Evolutionary conservation across 92 coral and sea anemone genomes (phyloP).

Genomic region (Pocillopora grandis): DNA sequence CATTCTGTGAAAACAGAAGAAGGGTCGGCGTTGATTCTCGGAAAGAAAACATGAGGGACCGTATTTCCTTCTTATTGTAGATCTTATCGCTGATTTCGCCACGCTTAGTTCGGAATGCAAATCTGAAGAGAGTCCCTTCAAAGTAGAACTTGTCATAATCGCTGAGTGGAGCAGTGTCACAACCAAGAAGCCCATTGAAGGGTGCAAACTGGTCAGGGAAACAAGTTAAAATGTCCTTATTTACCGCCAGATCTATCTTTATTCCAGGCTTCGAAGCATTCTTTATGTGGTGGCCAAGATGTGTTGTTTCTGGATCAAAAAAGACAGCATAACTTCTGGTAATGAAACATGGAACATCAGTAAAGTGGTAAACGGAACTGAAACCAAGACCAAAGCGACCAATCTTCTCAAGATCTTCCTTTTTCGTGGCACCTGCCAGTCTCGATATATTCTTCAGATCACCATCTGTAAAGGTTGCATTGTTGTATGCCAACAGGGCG

Average conservation of each 20-base stretch:
- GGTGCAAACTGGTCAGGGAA: slow-evolving; percentile 70
- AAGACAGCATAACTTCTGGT: slow-evolving; percentile 65
- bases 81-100: slow-evolving; percentile 59
- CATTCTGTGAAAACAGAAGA: slow-evolving; percentile 71
- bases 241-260: slow-evolving; percentile 56
- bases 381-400: slow-evolving; percentile 97
- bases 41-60: slow-evolving; percentile 50
- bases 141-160: slow-evolving; percentile 35
- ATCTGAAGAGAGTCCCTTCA: slow-evolving; percentile 71
- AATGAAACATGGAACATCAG: slow-evolving; percentile 86
- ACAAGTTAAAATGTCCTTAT: slow-evolving; percentile 10
- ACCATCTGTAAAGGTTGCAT: slow-evolving; percentile 66
- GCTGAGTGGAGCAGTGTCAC: slow-evolving; percentile 24
- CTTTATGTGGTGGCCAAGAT: slow-evolving; percentile 49
- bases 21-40: slow-evolving; percentile 57
- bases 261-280: slow-evolving; percentile 75
- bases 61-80: slow-evolving; percentile 52
- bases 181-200: slow-evolving; percentile 68
- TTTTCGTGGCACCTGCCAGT: slow-evolving; percentile 88
- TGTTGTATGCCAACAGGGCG: slow-evolving; percentile 75
- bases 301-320: slow-evolving; percentile 82
- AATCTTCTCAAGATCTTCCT: slow-evolving; percentile 78
- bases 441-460: slow-evolving; percentile 80
- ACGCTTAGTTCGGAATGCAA: slow-evolving; percentile 66
- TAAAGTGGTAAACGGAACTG: slow-evolving; percentile 86